phyloP scores from a whole-genome alignment of 2,797 vertebrate genomes.

The Spondyliosoma cantharus region DNA sequence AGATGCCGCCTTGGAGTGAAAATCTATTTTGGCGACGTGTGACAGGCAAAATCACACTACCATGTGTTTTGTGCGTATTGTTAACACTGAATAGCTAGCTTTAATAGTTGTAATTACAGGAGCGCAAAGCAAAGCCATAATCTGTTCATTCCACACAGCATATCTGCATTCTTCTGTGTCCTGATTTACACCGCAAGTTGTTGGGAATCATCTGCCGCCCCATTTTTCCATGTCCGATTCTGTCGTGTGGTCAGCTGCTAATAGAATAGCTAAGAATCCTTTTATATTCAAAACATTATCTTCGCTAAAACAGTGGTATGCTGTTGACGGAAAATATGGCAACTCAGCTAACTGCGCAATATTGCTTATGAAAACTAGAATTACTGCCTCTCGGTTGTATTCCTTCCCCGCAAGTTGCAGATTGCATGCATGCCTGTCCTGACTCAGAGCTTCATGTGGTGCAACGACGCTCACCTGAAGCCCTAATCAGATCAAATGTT shows the following conservation, averaged over 20 bases:
- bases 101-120: not conserved
- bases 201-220: not conserved
- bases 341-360: not conserved
- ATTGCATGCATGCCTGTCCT: no score
- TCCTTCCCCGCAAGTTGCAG: no score
- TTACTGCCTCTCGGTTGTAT: no score
- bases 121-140: not conserved
- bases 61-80: not conserved
- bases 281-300: not conserved
- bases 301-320: not conserved
- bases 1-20: not conserved
- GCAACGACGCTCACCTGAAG: no score
- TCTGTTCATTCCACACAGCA: conserved; percentile 14
- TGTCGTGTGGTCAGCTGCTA: not conserved
- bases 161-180: not conserved
- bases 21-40: not conserved
- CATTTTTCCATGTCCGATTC: not conserved
- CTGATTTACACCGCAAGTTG: not conserved
- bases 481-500: no score
- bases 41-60: not conserved
- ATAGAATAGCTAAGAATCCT: not conserved
- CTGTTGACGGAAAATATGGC: not conserved
- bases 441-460: no score
- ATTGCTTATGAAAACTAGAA: not conserved
- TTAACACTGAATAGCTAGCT: not conserved